A percentile compares a stretch with the other conserved stretches of the same genome.
These are phyloP conservation scores for Carassius auratus DNA, from an alignment of 2,113 vertebrate genomes.

Conservation along the genomic window DNA sequence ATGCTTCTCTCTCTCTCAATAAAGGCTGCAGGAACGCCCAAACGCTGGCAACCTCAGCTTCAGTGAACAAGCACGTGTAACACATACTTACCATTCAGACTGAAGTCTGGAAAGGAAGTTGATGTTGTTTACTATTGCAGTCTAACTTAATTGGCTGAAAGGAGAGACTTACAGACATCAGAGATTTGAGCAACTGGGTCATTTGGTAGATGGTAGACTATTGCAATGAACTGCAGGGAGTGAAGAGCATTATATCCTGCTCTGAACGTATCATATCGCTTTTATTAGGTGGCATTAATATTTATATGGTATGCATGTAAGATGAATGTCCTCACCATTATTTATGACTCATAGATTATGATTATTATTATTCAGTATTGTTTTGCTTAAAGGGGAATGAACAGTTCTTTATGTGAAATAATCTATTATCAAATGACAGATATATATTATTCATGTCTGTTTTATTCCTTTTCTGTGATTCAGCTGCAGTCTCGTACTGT, in stretches of 20 bases:
- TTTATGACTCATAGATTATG: constrained; percentile 3
- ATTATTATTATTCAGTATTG: background rate
- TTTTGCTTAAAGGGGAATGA: constrained; percentile 4
- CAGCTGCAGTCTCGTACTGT: background rate
- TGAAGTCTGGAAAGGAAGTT: constrained; percentile 9
- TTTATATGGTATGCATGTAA: constrained; percentile 7
- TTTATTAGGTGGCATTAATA: constrained; percentile 26
- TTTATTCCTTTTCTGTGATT: background rate
- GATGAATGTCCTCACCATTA: constrained; percentile 12
- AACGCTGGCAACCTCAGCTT: constrained; percentile 13
- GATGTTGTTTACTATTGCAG: background rate
- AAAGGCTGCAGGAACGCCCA: constrained; percentile 4
- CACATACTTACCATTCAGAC: background rate
- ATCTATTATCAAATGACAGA: background rate
- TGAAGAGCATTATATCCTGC: background rate
- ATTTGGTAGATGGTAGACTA: constrained; percentile 2
- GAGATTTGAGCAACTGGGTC: constrained; percentile 20
- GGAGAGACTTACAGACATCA: background rate
- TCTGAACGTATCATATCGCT: background rate
- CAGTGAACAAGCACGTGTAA: background rate
- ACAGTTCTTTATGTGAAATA: constrained; percentile 8
- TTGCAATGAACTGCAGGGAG: background rate
- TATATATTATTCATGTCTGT: constrained; percentile 22
- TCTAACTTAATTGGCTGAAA: background rate
- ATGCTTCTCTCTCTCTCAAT: background rate